phyloP scores from a whole-genome alignment of 2,113 vertebrate species.

The Muscicapa adusta region DNA sequence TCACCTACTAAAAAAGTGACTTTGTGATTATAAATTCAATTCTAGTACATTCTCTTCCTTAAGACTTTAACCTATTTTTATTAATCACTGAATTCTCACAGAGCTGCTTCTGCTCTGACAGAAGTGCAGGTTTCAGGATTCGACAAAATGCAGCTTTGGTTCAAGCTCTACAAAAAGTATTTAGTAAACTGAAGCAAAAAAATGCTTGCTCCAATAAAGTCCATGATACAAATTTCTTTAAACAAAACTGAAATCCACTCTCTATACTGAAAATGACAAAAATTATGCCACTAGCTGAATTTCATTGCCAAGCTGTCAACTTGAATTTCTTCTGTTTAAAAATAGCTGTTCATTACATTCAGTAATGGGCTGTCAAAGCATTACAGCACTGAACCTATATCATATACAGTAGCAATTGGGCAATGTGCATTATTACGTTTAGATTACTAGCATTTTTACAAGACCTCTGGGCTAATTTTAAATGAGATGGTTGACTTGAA shows the following conservation, averaged over 20 bases:
- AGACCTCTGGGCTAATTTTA: slow-evolving; percentile 82
- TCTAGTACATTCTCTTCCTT: neutral
- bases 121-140: neutral
- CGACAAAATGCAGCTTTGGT: slow-evolving; percentile 47
- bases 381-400: slow-evolving; percentile 79
- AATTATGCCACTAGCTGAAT: slow-evolving; percentile 83
- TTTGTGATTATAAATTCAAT: slow-evolving; percentile 18
- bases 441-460: slow-evolving; percentile 81
- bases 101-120: neutral
- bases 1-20: neutral
- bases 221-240: slow-evolving; percentile 71
- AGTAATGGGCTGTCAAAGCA: slow-evolving; percentile 86
- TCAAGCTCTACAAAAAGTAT: slow-evolving; percentile 33
- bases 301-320: slow-evolving; percentile 81
- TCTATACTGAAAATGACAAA: slow-evolving; percentile 75
- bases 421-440: slow-evolving; percentile 82
- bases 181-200: slow-evolving; percentile 52
- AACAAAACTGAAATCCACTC: slow-evolving; percentile 72
- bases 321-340: slow-evolving; percentile 82
- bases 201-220: slow-evolving; percentile 60
- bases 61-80: slow-evolving; percentile 8
- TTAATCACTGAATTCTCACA: slow-evolving; percentile 1
- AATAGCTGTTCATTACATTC: slow-evolving; percentile 83
- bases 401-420: slow-evolving; percentile 85
- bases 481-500: slow-evolving; percentile 85